Base-by-base conservation (phyloP, 64 coral and sea anemone species). In the Cladopsammia gracilis region DNA sequence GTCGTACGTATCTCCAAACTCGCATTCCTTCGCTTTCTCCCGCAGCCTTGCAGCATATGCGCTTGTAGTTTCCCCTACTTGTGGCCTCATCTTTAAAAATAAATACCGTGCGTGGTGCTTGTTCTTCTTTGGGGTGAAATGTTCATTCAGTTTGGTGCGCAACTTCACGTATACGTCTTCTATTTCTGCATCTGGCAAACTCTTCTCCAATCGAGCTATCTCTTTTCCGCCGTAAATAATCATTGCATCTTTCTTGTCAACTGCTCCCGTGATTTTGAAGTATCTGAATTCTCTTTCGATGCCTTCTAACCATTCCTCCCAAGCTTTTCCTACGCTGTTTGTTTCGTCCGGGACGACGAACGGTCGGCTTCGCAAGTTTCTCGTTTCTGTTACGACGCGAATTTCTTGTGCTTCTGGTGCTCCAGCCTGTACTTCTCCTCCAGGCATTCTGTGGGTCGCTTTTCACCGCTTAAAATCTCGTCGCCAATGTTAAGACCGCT, bases 71-170 rank as follows among this genome's bases (percentile, higher is more conserved):
- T 34, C 34, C 2, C 34, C 34, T 34, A 51, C n/a, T 3, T 64
- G 80, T 25, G 89, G 51, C 71, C n/a, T 71, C 68, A 91, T 78
- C 46, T 74, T 83, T 8, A 83, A 47, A 25, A 91, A 84, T 71
- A 70, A 71, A 74, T 84, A 74, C 57, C 89, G 11, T 6, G 89
- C 76, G 22, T 91, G 89, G 44, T 91, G 89, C 58, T 91, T 91
- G 61, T 91, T 91, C 54, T 82, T 77, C 52, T 80, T 83, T 3
- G 75, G 70, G 1, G 58, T 45, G 12, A 89, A 75, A 50, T 89
- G 70, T 54, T 77, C 58, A 15, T 89, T 89, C 10, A 80, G 26
- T 62, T 90, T 88, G 1, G n/a, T n/a, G n/a, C n/a, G n/a, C n/a
- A n/a, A n/a, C n/a, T n/a, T n/a, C n/a, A n/a, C n/a, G n/a, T n/a